Conservation (phyloP, 2,113 vertebrate genomes). For the Cyphomyrus discorhynchus region DNA sequence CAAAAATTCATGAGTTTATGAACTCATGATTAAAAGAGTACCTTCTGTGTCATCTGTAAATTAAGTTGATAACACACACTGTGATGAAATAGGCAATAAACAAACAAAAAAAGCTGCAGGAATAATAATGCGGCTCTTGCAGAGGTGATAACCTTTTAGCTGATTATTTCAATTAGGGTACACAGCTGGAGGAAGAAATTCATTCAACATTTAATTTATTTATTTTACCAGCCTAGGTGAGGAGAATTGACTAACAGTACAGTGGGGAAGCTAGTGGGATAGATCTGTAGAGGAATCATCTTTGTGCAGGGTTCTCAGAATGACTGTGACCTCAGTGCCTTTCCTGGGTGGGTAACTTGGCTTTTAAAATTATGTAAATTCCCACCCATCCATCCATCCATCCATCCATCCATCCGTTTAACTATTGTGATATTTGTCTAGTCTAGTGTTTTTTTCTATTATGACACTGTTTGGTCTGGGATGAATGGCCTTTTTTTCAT, state of each 20-base stretch:
- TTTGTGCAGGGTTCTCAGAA: background rate
- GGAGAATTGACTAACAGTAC: constrained; percentile 43
- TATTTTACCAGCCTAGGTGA: constrained; percentile 49
- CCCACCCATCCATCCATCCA: background rate
- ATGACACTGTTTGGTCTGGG: background rate
- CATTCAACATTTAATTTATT: constrained; percentile 58
- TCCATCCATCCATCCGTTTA: background rate
- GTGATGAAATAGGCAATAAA: constrained; percentile 8
- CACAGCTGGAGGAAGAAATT: constrained; percentile 61
- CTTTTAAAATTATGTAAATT: background rate
- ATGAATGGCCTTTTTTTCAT: background rate
- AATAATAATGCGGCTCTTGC: constrained; percentile 45
- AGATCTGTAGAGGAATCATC: background rate
- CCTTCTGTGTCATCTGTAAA: constrained; percentile 3
- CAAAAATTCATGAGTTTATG: background rate
- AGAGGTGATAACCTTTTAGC: constrained; percentile 62
- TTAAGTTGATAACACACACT: constrained; percentile 4
- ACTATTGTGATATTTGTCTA: background rate
- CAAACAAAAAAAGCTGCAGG: constrained; percentile 39
- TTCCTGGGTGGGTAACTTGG: background rate
- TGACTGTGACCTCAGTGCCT: background rate
- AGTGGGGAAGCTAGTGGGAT: constrained; percentile 6
- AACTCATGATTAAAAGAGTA: constrained; percentile 1
- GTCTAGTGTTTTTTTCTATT: background rate
- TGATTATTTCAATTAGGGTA: constrained; percentile 63